Conservation (phyloP, 2,888 invertebrate species). For the Thereva nobilitata region DNA sequence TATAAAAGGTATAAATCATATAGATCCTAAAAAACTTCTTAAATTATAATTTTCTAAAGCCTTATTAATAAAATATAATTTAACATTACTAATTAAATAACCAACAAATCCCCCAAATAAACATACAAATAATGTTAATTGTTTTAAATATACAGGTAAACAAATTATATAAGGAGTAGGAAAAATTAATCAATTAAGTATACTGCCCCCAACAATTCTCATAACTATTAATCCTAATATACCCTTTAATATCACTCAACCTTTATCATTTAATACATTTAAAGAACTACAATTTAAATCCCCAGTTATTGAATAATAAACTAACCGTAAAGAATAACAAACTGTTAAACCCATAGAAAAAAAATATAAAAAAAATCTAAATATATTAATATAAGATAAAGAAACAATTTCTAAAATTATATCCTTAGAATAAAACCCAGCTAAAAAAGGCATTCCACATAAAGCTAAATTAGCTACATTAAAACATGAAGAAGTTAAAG, state of each 20-base stretch:
- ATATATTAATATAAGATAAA: conserved; percentile 61
- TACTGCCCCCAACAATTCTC: conserved; percentile 60
- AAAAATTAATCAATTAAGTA: conserved; percentile 64
- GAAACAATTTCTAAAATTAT: conserved; percentile 64
- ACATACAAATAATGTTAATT: conserved; percentile 62
- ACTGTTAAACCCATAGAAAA: conserved; percentile 63
- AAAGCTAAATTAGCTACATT: conserved; percentile 65
- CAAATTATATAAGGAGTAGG: conserved; percentile 61
- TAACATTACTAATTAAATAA: too few relatives aligned
- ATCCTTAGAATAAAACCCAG: conserved; percentile 70
- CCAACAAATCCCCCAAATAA: conserved; percentile 58
- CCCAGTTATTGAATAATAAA: conserved; percentile 62
- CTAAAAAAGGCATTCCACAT: conserved; percentile 68
- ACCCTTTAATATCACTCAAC: conserved; percentile 60
- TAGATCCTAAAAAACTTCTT: conserved; percentile 55
- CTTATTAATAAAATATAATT: conserved; percentile 57
- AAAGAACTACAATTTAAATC: conserved; percentile 58
- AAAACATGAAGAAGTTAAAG: conserved; percentile 60
- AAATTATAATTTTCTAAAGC: conserved; percentile 56
- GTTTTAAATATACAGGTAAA: conserved; percentile 61
- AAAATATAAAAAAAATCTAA: conserved; percentile 63
- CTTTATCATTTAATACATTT: conserved; percentile 61
- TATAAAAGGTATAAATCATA: conserved; percentile 63
- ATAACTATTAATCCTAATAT: conserved; percentile 52
- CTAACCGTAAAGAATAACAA: conserved; percentile 63